A percentile compares a stretch with the other conserved stretches of the same genome.
Conservation (phyloP, 2,797 vertebrate genomes). For the Sebastes diaconus region DNA sequence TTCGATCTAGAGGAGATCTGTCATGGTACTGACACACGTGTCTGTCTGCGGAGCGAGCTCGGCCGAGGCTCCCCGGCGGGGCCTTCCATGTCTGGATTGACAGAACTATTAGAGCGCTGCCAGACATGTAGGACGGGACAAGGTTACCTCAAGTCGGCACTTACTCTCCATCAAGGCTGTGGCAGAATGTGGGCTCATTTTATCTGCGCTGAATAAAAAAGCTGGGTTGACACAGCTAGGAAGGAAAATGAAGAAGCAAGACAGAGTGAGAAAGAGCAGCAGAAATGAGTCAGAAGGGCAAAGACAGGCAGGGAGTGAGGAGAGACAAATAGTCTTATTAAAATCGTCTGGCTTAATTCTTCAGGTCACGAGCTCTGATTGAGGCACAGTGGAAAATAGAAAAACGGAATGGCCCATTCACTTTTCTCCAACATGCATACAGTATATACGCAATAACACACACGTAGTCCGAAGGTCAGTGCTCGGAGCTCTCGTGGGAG, state of each 20-base stretch:
- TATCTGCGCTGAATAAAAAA: constrained; percentile 39
- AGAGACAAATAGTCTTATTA: not conserved
- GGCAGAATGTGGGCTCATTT: constrained; percentile 38
- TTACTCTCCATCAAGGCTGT: constrained; percentile 38
- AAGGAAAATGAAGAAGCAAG: constrained; percentile 18
- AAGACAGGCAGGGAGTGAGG: not conserved
- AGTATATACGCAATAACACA: constrained; percentile 33
- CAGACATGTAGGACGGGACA: constrained; percentile 61
- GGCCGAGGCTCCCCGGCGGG: constrained; percentile 5
- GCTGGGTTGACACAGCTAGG: constrained; percentile 6
- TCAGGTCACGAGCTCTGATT: constrained; percentile 2
- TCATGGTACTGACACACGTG: constrained; percentile 42
- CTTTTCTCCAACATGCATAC: constrained; percentile 16
- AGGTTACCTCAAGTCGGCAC: constrained; percentile 57
- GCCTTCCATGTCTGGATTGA: constrained; percentile 54
- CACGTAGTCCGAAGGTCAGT: constrained; percentile 59
- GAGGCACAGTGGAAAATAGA: constrained; percentile 1
- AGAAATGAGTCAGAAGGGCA: constrained; percentile 22
- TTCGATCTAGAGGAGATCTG: constrained; percentile 41
- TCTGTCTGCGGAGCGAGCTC: constrained; percentile 12
- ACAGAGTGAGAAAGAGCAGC: not conserved
- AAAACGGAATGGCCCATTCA: not conserved
- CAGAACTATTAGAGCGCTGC: constrained; percentile 59
- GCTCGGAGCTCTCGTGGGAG: constrained; percentile 55
- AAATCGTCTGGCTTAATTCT: constrained; percentile 12